These are phyloP conservation scores for Xylocopa sonorina DNA, from an alignment of 1,140 invertebrate species.

Conservation along the genomic window DNA sequence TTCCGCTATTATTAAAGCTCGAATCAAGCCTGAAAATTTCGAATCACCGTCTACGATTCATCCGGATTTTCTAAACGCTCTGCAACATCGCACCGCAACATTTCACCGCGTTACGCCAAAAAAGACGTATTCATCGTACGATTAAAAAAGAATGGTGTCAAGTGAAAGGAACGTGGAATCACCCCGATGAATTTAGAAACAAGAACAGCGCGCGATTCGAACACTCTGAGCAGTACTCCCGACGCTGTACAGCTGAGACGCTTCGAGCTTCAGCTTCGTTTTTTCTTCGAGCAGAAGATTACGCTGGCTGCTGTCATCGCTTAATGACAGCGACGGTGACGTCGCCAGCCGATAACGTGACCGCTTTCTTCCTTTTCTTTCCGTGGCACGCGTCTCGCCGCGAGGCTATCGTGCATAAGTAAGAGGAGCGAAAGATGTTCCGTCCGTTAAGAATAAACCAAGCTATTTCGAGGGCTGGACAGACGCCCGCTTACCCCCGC, in stretches of 20 bases:
- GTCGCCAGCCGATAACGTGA: conserved; percentile 27
- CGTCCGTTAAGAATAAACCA: conserved; percentile 79
- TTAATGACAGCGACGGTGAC: conserved; percentile 34
- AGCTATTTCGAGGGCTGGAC: conserved; percentile 80
- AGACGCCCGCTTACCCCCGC: conserved; percentile 76
- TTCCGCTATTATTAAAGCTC: not conserved
- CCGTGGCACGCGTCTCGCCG: conserved; percentile 29
- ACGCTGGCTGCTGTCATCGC: conserved; percentile 28
- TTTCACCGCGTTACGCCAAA: too few species aligned
- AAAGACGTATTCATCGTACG: too few species aligned
- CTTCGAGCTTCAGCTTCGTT: not conserved
- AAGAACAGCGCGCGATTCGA: not conserved
- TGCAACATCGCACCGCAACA: too few species aligned
- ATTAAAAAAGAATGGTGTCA: too few species aligned
- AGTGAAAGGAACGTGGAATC: not conserved
- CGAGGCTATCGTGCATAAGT: conserved; percentile 57
- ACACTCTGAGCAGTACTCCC: not conserved
- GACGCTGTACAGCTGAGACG: not conserved
- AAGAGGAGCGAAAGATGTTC: conserved; percentile 76
- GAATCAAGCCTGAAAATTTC: not conserved
- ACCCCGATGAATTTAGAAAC: not conserved
- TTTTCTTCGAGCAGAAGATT: conserved; percentile 10
- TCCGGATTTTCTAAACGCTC: too few species aligned
- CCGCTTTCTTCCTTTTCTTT: conserved; percentile 48
- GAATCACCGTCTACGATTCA: too few species aligned